A percentile compares a stretch with the other conserved stretches of the same genome.
phyloP scores from a whole-genome alignment of 2,113 vertebrate genomes.

The Xyrauchen texanus region DNA sequence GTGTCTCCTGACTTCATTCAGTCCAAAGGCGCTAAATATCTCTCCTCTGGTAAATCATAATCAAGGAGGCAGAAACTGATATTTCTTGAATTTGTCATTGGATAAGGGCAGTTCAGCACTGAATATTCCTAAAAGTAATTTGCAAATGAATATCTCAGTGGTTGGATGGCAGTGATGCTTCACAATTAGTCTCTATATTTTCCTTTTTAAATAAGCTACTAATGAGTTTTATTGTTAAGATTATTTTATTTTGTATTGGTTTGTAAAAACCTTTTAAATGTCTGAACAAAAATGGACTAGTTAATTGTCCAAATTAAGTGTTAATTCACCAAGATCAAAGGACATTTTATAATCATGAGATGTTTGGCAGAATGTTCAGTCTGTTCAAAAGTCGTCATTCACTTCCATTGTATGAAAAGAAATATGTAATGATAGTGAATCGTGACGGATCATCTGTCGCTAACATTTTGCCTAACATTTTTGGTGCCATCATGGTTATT shows the following conservation, averaged over 20 bases:
- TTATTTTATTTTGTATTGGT: neutral
- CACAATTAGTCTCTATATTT: neutral
- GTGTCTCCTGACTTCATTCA: conserved; percentile 2
- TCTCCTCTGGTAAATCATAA: conserved; percentile 19
- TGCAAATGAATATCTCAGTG: neutral
- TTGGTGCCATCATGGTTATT: neutral
- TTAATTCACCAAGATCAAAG: no score
- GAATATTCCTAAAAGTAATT: conserved; percentile 5
- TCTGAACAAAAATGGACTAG: neutral
- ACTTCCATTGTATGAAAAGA: no score
- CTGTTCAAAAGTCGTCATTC: no score
- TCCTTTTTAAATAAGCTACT: neutral
- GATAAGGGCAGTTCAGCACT: neutral
- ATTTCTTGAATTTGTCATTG: conserved; percentile 31
- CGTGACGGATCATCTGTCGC: no score
- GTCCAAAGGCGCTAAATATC: conserved; percentile 4
- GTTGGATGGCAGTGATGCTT: neutral
- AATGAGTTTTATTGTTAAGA: neutral
- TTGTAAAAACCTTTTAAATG: neutral
- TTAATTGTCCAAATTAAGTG: no score
- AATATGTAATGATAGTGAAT: no score
- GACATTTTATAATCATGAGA: no score
- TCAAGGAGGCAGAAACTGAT: conserved; percentile 18
- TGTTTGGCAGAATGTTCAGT: no score
- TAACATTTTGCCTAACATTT: neutral